phyloP scores from a whole-genome alignment of 2,888 invertebrate species.

The Bhutanitis thaidina region DNA sequence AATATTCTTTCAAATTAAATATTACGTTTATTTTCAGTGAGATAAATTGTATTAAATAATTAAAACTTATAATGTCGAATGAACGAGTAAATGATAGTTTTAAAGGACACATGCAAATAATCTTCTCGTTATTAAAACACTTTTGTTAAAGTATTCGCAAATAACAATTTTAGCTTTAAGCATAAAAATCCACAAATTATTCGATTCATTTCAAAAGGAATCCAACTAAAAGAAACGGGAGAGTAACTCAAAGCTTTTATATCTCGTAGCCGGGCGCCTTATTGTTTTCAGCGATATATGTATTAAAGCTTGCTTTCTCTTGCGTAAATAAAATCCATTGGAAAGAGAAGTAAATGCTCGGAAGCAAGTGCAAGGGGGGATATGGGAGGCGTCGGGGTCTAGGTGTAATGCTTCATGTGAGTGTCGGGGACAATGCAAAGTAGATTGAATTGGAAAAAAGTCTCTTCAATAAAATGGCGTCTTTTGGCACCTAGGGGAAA shows the following conservation, averaged over 20 bases:
- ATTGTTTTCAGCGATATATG: constrained; percentile 77
- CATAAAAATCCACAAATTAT: constrained; percentile 73
- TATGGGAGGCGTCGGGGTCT: constrained; percentile 40
- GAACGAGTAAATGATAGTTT: no score
- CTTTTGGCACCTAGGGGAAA: constrained; percentile 64
- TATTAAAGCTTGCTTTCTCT: constrained; percentile 78
- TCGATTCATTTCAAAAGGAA: constrained; percentile 78
- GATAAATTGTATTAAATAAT: no score
- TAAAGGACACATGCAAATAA: no score
- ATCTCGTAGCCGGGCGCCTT: constrained; percentile 74
- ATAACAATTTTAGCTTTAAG: constrained; percentile 62
- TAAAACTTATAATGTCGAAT: no score
- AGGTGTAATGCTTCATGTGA: constrained; percentile 78
- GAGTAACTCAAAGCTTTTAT: constrained; percentile 80
- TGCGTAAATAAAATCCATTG: constrained; percentile 78
- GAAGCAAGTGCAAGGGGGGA: constrained; percentile 60
- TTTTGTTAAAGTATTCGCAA: constrained; percentile 55
- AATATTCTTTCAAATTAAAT: no score
- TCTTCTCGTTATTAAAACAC: constrained; percentile 34
- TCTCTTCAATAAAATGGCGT: constrained; percentile 64
- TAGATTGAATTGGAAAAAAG: constrained; percentile 79
- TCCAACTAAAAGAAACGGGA: constrained; percentile 72
- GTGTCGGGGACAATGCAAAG: constrained; percentile 74
- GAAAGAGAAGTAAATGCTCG: constrained; percentile 58
- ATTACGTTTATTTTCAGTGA: not conserved